Percentiles rank a stretch among this genome's conserved stretches.
phyloP scores from a whole-genome alignment of 2,113 vertebrate species.

The Syngnathus floridae region DNA sequence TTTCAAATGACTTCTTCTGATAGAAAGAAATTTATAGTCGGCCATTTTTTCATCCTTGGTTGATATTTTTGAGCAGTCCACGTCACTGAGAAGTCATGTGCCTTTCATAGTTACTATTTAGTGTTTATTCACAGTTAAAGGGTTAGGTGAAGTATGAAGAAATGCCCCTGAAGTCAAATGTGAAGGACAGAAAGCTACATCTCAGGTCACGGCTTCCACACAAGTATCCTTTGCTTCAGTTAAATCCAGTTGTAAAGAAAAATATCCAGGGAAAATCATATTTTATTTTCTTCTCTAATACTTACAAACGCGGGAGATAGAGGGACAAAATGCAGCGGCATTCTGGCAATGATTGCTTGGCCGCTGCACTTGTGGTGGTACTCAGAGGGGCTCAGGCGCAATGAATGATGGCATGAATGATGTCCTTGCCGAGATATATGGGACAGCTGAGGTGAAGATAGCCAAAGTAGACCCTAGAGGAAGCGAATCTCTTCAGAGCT shows the following conservation, averaged over 20 bases:
- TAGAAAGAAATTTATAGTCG: conserved; percentile 34
- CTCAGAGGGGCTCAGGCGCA: conserved; percentile 29
- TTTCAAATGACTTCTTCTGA: conserved; percentile 21
- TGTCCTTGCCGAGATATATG: conserved; percentile 61
- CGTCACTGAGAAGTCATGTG: conserved; percentile 30
- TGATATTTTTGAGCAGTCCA: conserved; percentile 32
- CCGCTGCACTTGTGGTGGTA: conserved; percentile 22
- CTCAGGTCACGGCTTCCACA: conserved; percentile 6
- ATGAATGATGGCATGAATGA: conserved; percentile 63
- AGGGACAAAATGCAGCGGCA: conserved; percentile 29
- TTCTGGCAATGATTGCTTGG: conserved; percentile 43
- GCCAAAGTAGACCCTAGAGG: conserved; percentile 59
- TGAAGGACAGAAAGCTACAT: conserved; percentile 8
- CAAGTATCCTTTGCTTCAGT: conserved; percentile 10
- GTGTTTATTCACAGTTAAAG: conserved; percentile 39
- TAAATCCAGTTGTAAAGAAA: conserved; percentile 6
- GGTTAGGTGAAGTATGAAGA: conserved; percentile 35
- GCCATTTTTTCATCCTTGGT: conserved; percentile 44
- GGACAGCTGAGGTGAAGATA: conserved; percentile 65
- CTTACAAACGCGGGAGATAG: conserved; percentile 28
- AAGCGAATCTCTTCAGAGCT: conserved; percentile 48
- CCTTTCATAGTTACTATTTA: conserved; percentile 31
- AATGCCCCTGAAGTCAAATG: conserved; percentile 30
- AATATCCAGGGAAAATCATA: conserved; percentile 2
- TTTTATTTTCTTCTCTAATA: conserved; percentile 28